Percentiles rank a stretch among this genome's conserved stretches.
These are phyloP conservation scores for Parascotia fuliginaria DNA, from an alignment of 2,888 invertebrate species.

Conservation along the genomic window DNA sequence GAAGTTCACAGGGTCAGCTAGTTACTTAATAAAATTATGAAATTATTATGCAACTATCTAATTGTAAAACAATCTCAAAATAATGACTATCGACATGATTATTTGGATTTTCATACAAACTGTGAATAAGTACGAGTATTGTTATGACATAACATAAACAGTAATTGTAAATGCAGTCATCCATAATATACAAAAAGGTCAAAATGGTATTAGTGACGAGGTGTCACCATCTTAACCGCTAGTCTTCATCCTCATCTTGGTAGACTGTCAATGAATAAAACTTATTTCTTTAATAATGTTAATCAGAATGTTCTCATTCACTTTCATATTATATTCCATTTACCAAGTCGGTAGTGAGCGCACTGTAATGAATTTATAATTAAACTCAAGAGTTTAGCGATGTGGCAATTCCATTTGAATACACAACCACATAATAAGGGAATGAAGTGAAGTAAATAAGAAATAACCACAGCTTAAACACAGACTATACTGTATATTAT, in stretches of 20 bases:
- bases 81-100: too few relatives aligned
- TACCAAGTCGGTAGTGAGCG: neutral
- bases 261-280: neutral
- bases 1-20: too few relatives aligned
- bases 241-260: neutral
- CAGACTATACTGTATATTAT: conserved; percentile 39
- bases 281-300: neutral
- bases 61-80: too few relatives aligned
- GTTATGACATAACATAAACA: too few relatives aligned
- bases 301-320: conserved; percentile 4
- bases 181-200: too few relatives aligned
- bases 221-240: too few relatives aligned
- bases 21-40: too few relatives aligned
- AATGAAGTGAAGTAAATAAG: conserved; percentile 35
- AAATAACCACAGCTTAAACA: conserved; percentile 34
- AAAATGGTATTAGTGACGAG: too few relatives aligned
- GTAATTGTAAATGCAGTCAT: too few relatives aligned
- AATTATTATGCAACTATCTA: too few relatives aligned
- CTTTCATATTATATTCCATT: conserved; percentile 11
- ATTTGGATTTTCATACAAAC: too few relatives aligned
- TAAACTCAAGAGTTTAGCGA: conserved; percentile 20
- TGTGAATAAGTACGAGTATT: too few relatives aligned
- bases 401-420: conserved; percentile 22
- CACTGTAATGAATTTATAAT: conserved; percentile 27
- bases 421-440: conserved; percentile 19